phyloP scores from a whole-genome alignment of 2,113 vertebrate genomes.

The Azemiops feae region DNA sequence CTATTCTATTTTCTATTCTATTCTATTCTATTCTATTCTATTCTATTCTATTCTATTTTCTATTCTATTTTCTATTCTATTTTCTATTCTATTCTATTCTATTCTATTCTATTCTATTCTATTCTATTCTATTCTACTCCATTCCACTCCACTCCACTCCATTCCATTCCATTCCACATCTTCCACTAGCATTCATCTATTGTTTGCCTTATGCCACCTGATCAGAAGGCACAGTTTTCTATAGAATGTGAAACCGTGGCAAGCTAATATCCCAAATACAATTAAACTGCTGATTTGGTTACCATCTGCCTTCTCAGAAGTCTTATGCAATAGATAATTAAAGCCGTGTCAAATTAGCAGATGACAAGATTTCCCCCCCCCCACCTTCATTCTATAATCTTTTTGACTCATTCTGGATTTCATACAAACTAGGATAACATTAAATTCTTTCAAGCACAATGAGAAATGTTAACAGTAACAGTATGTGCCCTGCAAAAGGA shows the following conservation, averaged over 20 bases:
- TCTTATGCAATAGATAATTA: not conserved
- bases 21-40: too few relatives aligned
- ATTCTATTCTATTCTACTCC: too few relatives aligned
- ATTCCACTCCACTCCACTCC: too few relatives aligned
- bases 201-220: conserved; percentile 2
- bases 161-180: not conserved
- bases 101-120: too few relatives aligned
- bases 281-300: not conserved
- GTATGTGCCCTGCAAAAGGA: not conserved
- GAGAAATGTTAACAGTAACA: not conserved
- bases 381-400: not conserved
- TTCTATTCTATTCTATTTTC: too few relatives aligned
- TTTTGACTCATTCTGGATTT: not conserved
- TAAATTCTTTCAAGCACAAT: not conserved
- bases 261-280: not conserved
- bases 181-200: not conserved
- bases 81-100: too few relatives aligned
- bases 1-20: too few relatives aligned
- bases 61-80: too few relatives aligned
- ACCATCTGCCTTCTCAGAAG: not conserved
- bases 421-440: not conserved
- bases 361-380: not conserved
- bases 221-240: not conserved
- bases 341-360: not conserved
- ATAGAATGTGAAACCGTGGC: not conserved